Conservation (phyloP, 1,140 invertebrate species). For the Hylaeus anthracinus region DNA sequence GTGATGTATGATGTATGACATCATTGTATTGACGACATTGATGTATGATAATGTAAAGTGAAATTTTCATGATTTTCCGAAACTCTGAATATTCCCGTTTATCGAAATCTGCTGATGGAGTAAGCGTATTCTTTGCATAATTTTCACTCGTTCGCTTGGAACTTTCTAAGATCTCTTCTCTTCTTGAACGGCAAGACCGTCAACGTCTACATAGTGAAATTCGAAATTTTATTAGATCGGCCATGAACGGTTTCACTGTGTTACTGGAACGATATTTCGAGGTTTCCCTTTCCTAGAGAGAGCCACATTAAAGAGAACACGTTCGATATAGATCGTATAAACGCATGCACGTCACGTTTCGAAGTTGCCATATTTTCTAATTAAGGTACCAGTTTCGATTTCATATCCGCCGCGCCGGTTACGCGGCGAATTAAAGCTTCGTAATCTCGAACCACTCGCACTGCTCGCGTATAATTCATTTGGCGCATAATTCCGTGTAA, state of each 20-base stretch:
- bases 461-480: background rate
- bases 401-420: slow-evolving; percentile 49
- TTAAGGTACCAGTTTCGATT: slow-evolving; percentile 67
- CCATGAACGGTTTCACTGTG: slow-evolving; percentile 38
- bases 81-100: too few species aligned
- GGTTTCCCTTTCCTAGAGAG: slow-evolving; percentile 32
- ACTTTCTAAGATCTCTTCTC: slow-evolving; percentile 1
- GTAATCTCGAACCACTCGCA: background rate
- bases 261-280: slow-evolving; percentile 48
- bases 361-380: slow-evolving; percentile 54
- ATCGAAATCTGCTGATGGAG: background rate
- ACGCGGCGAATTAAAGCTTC: slow-evolving; percentile 11
- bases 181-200: background rate
- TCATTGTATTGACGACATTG: too few species aligned
- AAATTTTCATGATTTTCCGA: too few species aligned
- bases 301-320: background rate
- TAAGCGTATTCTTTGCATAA: background rate
- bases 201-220: slow-evolving; percentile 13
- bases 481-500: slow-evolving; percentile 10
- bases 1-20: too few species aligned
- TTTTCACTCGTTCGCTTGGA: background rate
- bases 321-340: background rate
- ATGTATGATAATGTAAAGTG: too few species aligned
- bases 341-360: slow-evolving; percentile 3
- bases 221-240: slow-evolving; percentile 27